phyloP scores from a whole-genome alignment of 2,797 vertebrate genomes.

The Anguilla pacifica region DNA sequence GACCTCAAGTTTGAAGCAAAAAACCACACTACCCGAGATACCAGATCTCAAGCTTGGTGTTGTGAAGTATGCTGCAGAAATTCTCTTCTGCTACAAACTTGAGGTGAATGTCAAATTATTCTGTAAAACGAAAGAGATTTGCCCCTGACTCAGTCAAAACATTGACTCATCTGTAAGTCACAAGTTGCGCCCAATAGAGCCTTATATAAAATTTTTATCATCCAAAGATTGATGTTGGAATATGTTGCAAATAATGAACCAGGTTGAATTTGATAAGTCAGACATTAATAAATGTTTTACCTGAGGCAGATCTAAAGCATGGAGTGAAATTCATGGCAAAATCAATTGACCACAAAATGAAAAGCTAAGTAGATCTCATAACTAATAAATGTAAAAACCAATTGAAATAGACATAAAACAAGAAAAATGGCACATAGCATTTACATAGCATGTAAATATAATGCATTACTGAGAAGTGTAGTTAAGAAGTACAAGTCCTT shows the following conservation, averaged over 20 bases:
- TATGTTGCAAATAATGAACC: background rate
- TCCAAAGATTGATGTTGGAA: background rate
- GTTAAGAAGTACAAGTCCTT: background rate
- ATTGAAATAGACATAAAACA: background rate
- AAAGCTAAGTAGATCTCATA: background rate
- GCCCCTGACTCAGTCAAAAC: conserved; percentile 6
- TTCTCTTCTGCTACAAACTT: conserved; percentile 1
- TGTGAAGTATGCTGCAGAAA: background rate
- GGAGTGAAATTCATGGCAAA: background rate
- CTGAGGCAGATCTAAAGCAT: conserved; percentile 11
- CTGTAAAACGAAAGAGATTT: background rate
- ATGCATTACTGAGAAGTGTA: background rate
- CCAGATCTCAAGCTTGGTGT: background rate
- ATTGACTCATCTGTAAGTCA: background rate
- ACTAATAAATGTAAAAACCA: background rate
- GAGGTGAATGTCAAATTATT: conserved; percentile 24
- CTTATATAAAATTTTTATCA: background rate
- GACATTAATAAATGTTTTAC: background rate
- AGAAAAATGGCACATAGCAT: background rate
- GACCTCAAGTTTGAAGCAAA: background rate
- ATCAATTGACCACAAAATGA: conserved; percentile 7
- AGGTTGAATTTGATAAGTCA: conserved; percentile 16
- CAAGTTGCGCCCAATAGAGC: background rate
- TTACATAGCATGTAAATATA: background rate
- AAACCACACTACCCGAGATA: background rate